These are phyloP conservation scores for Drosophila prolongata DNA, from an alignment of 2,888 invertebrate species.

Conservation along the genomic window DNA sequence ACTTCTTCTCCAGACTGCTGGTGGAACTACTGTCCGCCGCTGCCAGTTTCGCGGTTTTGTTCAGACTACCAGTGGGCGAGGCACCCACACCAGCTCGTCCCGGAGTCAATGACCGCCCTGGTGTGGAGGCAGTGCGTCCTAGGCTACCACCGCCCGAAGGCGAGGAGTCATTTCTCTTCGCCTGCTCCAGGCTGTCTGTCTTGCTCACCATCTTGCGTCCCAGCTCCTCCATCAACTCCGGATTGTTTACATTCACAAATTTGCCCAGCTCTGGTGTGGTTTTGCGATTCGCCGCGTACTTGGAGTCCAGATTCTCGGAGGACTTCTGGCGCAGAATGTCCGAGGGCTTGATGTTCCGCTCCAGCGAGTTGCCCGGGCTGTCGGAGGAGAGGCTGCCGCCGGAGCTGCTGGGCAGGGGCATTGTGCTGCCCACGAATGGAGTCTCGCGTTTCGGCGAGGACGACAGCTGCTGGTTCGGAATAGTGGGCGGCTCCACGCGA, in stretches of 20 bases:
- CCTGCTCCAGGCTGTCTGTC: conserved; percentile 83
- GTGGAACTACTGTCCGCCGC: conserved; percentile 81
- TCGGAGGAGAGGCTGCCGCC: conserved; percentile 77
- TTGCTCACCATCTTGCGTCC: conserved; percentile 83
- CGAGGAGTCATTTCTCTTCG: conserved; percentile 73
- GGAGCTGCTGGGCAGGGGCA: conserved; percentile 77
- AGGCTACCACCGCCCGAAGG: conserved; percentile 69
- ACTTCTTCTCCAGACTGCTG: conserved; percentile 82
- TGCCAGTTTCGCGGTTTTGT: conserved; percentile 70
- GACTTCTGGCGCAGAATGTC: conserved; percentile 84
- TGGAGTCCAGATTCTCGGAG: conserved; percentile 83
- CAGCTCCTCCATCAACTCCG: conserved; percentile 83
- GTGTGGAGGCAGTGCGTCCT: conserved; percentile 80
- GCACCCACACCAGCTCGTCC: conserved; percentile 69
- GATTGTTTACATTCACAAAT: conserved; percentile 79
- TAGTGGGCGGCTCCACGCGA: conserved; percentile 86
- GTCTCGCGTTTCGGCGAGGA: conserved; percentile 83
- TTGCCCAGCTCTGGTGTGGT: conserved; percentile 83
- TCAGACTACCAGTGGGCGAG: conserved; percentile 84
- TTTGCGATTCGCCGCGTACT: conserved; percentile 82
- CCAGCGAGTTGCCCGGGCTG: conserved; percentile 83
- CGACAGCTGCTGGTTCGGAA: conserved; percentile 80
- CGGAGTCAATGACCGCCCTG: conserved; percentile 59
- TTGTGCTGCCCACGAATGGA: conserved; percentile 74
- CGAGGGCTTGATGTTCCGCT: conserved; percentile 84